Conservation (phyloP, 2,888 invertebrate genomes). For the Corythucha ciliata region DNA sequence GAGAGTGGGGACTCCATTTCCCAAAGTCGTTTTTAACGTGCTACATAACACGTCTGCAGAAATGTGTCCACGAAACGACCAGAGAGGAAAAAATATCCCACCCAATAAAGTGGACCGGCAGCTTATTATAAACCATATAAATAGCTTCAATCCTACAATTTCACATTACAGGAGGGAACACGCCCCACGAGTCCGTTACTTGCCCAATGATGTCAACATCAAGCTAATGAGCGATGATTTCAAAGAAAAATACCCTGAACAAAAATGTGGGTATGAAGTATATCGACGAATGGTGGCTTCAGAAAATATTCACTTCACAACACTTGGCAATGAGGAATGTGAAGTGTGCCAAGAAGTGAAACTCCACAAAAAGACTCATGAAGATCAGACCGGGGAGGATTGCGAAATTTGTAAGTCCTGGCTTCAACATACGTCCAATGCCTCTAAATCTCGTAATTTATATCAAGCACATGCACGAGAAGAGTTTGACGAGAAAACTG, state of each 20-base stretch:
- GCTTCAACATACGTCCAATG: background rate
- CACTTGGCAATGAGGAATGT: slow-evolving; percentile 11
- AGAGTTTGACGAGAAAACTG: background rate
- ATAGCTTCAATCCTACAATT: slow-evolving; percentile 26
- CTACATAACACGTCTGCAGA: slow-evolving; percentile 19
- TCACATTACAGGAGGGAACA: slow-evolving; percentile 32
- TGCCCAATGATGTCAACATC: slow-evolving; percentile 28
- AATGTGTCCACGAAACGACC: slow-evolving; percentile 16
- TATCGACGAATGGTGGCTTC: slow-evolving; percentile 17
- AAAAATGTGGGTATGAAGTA: slow-evolving; percentile 17
- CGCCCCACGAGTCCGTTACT: slow-evolving; percentile 29
- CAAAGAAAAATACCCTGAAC: slow-evolving; percentile 18
- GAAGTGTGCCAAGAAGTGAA: background rate
- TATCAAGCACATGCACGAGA: background rate
- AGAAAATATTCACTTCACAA: slow-evolving; percentile 21
- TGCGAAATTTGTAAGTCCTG: background rate
- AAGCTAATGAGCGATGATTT: slow-evolving; percentile 20
- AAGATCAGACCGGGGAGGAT: too few relatives aligned
- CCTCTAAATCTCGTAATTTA: background rate
- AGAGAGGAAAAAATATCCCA: slow-evolving; percentile 17
- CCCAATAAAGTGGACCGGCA: slow-evolving; percentile 11
- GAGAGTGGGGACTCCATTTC: too few relatives aligned
- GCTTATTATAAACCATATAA: slow-evolving; percentile 26
- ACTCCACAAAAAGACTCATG: background rate
- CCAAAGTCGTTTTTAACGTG: slow-evolving; percentile 7